Conservation (phyloP, 2,888 invertebrate species). For the Ferrisia virgata region DNA sequence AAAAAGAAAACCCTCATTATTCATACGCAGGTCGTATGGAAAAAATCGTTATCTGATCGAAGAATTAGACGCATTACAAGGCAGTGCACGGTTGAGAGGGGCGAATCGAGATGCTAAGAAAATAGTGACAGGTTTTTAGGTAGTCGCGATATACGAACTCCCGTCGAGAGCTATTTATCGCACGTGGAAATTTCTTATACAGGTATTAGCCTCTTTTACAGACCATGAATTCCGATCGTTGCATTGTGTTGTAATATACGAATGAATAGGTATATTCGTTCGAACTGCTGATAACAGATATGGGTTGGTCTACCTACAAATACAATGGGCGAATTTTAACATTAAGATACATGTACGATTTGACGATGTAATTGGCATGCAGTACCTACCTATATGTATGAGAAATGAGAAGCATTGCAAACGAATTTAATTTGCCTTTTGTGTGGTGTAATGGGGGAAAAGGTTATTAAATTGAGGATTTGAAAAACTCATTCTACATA, state of each 20-base stretch:
- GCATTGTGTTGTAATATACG: not conserved
- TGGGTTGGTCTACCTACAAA: no score
- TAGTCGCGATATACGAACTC: constrained; percentile 3
- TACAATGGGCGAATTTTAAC: not conserved
- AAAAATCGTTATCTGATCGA: constrained; percentile 38
- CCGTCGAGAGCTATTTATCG: constrained; percentile 39
- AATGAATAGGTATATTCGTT: no score
- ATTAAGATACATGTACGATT: no score
- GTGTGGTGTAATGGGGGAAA: no score
- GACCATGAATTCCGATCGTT: not conserved
- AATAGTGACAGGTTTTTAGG: constrained; percentile 39
- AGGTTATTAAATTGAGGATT: no score
- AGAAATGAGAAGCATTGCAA: no score
- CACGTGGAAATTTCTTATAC: constrained; percentile 11
- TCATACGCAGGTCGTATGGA: constrained; percentile 27
- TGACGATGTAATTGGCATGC: no score
- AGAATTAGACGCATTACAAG: not conserved
- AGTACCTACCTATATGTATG: no score
- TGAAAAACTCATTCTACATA: no score
- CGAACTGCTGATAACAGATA: no score
- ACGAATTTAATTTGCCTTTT: no score
- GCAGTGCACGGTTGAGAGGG: not conserved
- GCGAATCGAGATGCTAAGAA: not conserved
- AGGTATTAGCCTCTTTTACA: not conserved
- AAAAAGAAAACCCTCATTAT: constrained; percentile 37